Evolutionary conservation across 1,140 invertebrate genomes (phyloP).

Genomic region (Drosophila suzukii): DNA sequence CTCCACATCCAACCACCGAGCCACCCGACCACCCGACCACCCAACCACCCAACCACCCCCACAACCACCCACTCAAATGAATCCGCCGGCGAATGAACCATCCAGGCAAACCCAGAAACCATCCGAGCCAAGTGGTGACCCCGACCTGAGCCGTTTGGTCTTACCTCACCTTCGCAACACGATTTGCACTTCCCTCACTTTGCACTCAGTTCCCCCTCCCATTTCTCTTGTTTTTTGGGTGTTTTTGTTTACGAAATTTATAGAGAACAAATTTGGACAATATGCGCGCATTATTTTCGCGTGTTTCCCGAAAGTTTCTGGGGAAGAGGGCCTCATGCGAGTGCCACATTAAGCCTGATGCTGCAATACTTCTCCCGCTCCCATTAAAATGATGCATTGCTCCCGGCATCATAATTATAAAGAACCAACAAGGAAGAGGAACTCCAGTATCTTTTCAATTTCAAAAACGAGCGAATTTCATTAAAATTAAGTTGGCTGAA

Average conservation of each 20-base stretch:
- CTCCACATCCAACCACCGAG: slow-evolving; percentile 43
- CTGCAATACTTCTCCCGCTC: slow-evolving; percentile 26
- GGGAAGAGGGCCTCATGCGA: slow-evolving; percentile 36
- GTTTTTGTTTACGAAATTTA: slow-evolving; percentile 81
- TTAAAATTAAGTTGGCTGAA: slow-evolving; percentile 24
- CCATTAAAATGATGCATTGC: slow-evolving; percentile 53
- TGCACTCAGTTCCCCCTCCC: neutral
- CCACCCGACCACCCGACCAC: slow-evolving; percentile 43
- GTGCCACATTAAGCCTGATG: slow-evolving; percentile 30
- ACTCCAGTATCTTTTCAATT: slow-evolving; percentile 25
- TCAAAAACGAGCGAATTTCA: slow-evolving; percentile 22
- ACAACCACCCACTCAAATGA: slow-evolving; percentile 47
- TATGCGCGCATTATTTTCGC: slow-evolving; percentile 75
- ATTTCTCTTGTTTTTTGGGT: slow-evolving; percentile 35
- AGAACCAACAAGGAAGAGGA: slow-evolving; percentile 1
- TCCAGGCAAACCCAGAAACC: slow-evolving; percentile 26
- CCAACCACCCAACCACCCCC: slow-evolving; percentile 12
- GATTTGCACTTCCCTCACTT: slow-evolving; percentile 57
- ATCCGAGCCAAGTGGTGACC: slow-evolving; percentile 55
- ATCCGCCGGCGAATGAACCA: slow-evolving; percentile 38
- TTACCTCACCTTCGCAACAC: slow-evolving; percentile 48
- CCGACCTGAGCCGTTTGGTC: slow-evolving; percentile 44
- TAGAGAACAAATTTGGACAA: slow-evolving; percentile 84
- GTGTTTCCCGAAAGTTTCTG: slow-evolving; percentile 65
- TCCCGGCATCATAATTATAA: slow-evolving; percentile 17